Conservation (phyloP, 2,797 vertebrate species). For the Synanceia verrucosa region DNA sequence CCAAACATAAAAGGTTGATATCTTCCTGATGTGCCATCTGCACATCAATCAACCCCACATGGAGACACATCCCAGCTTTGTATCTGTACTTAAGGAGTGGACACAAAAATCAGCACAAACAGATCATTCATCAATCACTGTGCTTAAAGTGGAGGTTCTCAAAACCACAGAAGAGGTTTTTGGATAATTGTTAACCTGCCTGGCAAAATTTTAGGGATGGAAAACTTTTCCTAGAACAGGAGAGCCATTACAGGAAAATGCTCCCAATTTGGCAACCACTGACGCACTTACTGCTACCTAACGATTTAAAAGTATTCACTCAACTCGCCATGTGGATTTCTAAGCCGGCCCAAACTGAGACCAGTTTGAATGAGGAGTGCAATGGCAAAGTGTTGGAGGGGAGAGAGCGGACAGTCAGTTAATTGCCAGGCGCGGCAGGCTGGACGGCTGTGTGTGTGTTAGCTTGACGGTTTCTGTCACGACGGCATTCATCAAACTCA, state of each 20-base stretch:
- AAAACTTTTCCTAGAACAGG: conserved; percentile 53
- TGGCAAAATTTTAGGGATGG: conserved; percentile 42
- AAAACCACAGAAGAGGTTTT: conserved; percentile 54
- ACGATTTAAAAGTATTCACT: conserved; percentile 49
- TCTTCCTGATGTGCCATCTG: background rate
- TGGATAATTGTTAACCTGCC: conserved; percentile 64
- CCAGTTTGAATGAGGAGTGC: conserved; percentile 2
- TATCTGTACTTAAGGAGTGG: background rate
- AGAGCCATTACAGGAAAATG: conserved; percentile 45
- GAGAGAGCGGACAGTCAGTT: conserved; percentile 52
- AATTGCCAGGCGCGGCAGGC: conserved; percentile 57
- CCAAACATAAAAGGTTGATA: background rate
- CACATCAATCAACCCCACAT: background rate
- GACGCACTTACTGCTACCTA: conserved; percentile 25
- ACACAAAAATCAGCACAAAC: background rate
- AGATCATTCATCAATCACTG: conserved; percentile 55
- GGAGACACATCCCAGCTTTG: background rate
- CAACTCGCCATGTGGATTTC: conserved; percentile 16
- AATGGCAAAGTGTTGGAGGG: conserved; percentile 19
- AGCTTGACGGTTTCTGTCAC: conserved; percentile 70
- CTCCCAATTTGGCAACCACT: conserved; percentile 45
- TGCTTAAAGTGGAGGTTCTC: conserved; percentile 29
- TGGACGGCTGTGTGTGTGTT: conserved; percentile 44
- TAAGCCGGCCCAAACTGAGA: conserved; percentile 4
- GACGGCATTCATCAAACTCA: conserved; percentile 74